Evolutionary conservation across 2,888 invertebrate species (phyloP).

Genomic region (Acholoe squamosa): DNA sequence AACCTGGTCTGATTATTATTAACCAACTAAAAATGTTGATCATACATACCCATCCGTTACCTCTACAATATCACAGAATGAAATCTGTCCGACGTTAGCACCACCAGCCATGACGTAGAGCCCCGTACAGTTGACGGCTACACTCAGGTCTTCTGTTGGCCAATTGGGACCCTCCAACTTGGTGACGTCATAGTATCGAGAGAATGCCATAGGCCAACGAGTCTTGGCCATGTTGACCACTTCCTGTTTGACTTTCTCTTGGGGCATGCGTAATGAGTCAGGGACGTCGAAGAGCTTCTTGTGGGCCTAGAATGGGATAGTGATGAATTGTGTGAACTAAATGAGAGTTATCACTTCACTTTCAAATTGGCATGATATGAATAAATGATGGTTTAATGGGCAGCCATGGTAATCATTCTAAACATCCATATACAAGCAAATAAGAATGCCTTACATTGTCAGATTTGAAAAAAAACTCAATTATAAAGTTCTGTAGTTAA

Average conservation of each 20-base stretch:
- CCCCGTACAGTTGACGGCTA: constrained; percentile 64
- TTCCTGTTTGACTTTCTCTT: constrained; percentile 61
- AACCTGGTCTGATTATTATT: too few species aligned
- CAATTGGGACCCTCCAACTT: constrained; percentile 63
- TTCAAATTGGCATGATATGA: too few species aligned
- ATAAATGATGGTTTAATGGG: too few species aligned
- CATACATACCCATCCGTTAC: constrained; percentile 58
- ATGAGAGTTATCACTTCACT: too few species aligned
- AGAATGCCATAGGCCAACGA: constrained; percentile 62
- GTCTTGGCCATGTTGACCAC: constrained; percentile 55
- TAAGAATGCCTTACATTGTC: too few species aligned
- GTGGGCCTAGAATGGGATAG: constrained; percentile 58
- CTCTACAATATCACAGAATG: constrained; percentile 51
- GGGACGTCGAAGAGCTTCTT: constrained; percentile 60
- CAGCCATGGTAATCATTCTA: too few species aligned
- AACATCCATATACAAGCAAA: too few species aligned
- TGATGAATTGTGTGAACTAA: too few species aligned
- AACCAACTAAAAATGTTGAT: too few species aligned
- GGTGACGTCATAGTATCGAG: constrained; percentile 64
- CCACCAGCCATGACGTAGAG: constrained; percentile 47
- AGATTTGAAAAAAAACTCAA: too few species aligned
- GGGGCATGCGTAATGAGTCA: constrained; percentile 28
- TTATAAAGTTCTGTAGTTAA: too few species aligned
- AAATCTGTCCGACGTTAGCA: neutral
- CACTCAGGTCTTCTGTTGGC: constrained; percentile 34